Percentiles rank a stretch among this genome's conserved stretches.
phyloP scores from a whole-genome alignment of 1,140 invertebrate species.

The Trypoxylus dichotomus region DNA sequence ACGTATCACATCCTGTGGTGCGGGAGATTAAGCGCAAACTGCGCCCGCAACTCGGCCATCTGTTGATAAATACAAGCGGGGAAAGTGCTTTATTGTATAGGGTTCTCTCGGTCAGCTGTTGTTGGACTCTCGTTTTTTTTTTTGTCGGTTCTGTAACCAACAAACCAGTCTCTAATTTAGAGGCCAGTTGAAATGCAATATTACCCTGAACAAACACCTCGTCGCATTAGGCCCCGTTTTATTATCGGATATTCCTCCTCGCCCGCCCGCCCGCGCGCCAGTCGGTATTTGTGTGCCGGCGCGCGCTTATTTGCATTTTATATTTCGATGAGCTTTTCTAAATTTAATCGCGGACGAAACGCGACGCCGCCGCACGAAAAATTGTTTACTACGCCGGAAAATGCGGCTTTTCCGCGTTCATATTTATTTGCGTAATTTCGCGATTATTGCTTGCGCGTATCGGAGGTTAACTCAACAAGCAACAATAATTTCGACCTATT shows the following conservation, averaged over 20 bases:
- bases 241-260: not conserved
- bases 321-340: constrained; percentile 7
- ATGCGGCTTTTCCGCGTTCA: no score
- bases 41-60: not conserved
- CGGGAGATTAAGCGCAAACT: constrained; percentile 5
- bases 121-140: not conserved
- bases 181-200: constrained; percentile 2
- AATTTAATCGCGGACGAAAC: not conserved
- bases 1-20: not conserved
- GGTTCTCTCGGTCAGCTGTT: not conserved
- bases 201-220: not conserved
- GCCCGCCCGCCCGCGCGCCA: not conserved
- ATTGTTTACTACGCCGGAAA: not conserved
- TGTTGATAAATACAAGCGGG: not conserved
- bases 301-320: not conserved
- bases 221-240: not conserved
- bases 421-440: no score
- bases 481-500: no score
- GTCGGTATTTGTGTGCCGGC: not conserved
- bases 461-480: no score
- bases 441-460: no score
- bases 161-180: constrained; percentile 2
- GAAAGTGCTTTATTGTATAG: constrained; percentile 3
- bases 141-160: not conserved
- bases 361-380: not conserved